A percentile compares a stretch with the other conserved stretches of the same genome.
Evolutionary conservation across 2,113 vertebrate genomes (phyloP).

Genomic region (Tychaedon coryphoeus): DNA sequence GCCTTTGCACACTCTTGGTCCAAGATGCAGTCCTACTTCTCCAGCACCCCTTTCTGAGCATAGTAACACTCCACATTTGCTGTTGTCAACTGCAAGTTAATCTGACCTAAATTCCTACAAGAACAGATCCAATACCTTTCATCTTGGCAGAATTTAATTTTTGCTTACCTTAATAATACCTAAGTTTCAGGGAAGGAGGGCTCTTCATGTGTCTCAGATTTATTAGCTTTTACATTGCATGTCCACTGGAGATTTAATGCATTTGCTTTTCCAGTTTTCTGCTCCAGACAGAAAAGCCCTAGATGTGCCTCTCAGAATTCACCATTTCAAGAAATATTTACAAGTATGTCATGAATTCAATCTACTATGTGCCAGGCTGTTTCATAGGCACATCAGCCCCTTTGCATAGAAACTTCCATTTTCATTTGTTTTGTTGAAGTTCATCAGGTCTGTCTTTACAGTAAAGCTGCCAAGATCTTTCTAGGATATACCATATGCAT

Average conservation of each 20-base stretch:
- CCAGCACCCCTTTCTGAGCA: neutral
- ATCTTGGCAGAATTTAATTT: neutral
- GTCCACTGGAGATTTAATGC: neutral
- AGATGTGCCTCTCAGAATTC: neutral
- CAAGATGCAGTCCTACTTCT: neutral
- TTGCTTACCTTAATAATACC: neutral
- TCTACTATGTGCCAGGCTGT: neutral
- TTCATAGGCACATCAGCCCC: neutral
- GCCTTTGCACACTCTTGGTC: neutral
- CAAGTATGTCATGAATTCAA: neutral
- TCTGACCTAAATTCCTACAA: neutral
- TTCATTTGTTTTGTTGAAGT: neutral
- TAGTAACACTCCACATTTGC: neutral
- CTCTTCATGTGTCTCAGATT: neutral
- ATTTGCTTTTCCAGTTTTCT: neutral
- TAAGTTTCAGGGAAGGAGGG: neutral
- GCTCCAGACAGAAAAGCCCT: neutral
- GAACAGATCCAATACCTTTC: neutral
- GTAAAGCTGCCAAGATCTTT: neutral
- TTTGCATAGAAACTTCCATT: neutral
- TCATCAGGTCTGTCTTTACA: neutral
- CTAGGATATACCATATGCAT: neutral
- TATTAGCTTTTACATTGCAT: neutral
- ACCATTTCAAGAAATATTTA: neutral
- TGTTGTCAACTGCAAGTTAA: neutral